Evolutionary conservation across 1,140 invertebrate species (phyloP).

Genomic region (Zaprionus ghesquierei): DNA sequence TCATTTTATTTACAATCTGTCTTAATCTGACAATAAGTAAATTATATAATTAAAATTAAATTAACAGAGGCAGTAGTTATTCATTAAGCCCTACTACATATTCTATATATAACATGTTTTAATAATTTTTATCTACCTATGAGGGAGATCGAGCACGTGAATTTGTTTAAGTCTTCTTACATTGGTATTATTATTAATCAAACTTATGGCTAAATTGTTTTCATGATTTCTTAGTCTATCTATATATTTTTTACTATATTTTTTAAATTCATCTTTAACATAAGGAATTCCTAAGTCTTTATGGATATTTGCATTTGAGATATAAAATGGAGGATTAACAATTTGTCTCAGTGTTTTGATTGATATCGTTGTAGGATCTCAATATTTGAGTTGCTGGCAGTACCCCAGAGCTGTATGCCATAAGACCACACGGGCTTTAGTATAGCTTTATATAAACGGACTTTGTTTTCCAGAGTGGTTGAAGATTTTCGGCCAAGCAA

Average conservation of each 20-base stretch:
- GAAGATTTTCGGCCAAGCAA: constrained; percentile 12
- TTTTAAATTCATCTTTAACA: constrained; percentile 8
- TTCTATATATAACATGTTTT: neutral
- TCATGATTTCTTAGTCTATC: neutral
- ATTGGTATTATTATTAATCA: neutral
- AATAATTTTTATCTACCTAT: constrained; percentile 3
- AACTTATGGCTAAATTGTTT: constrained; percentile 3
- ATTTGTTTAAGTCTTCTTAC: constrained; percentile 2
- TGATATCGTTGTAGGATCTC: constrained; percentile 12
- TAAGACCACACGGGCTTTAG: constrained; percentile 44
- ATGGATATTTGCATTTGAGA: constrained; percentile 5
- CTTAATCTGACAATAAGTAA: constrained; percentile 3
- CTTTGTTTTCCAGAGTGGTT: constrained; percentile 34
- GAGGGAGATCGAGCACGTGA: constrained; percentile 2
- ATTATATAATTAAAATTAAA: neutral
- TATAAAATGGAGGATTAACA: constrained; percentile 1
- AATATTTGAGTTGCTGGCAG: constrained; percentile 46
- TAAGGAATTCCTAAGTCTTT: constrained; percentile 2
- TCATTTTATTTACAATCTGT: constrained; percentile 21
- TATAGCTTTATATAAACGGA: constrained; percentile 42
- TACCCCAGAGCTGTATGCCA: constrained; percentile 43
- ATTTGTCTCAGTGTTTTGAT: constrained; percentile 9
- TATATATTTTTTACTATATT: too few relatives aligned
- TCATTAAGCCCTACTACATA: neutral
- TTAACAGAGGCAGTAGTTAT: neutral